Percentiles rank a stretch among this genome's conserved stretches.
Evolutionary conservation across 2,113 vertebrate genomes (phyloP).

Genomic region (Toxotes chatareus): DNA sequence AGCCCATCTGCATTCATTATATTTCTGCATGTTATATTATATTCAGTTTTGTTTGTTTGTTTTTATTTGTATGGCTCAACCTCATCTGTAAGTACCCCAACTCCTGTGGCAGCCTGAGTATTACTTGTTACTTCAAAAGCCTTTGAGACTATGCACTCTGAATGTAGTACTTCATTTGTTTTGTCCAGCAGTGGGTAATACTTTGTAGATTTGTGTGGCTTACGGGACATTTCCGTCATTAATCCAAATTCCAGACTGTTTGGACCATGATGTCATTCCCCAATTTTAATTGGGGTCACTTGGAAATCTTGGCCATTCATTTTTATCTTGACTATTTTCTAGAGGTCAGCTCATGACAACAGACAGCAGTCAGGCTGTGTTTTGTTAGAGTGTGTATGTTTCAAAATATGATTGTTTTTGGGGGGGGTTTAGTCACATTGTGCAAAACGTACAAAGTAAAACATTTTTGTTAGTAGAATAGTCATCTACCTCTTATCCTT

Average conservation of each 20-base stretch:
- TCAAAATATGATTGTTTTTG: neutral
- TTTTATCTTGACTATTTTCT: neutral
- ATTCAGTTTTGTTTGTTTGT: no score
- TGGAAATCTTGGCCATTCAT: neutral
- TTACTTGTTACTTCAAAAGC: neutral
- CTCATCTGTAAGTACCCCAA: no score
- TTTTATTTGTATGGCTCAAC: no score
- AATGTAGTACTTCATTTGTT: neutral
- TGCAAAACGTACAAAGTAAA: neutral
- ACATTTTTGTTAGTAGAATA: no score
- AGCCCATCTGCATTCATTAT: neutral
- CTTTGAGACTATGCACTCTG: neutral
- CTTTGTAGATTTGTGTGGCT: slow-evolving; percentile 16
- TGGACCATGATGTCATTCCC: neutral
- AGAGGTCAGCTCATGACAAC: neutral
- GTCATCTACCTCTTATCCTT: no score
- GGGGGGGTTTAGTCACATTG: neutral
- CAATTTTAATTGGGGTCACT: neutral
- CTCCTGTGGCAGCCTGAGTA: no score
- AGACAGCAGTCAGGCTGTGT: neutral
- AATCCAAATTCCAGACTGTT: slow-evolving; percentile 27
- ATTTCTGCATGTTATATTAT: neutral
- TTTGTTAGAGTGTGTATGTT: neutral
- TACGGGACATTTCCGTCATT: neutral
- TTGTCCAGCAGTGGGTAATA: neutral